phyloP scores from a whole-genome alignment of 2,113 vertebrate species.

The Protobothrops mucrosquamatus region DNA sequence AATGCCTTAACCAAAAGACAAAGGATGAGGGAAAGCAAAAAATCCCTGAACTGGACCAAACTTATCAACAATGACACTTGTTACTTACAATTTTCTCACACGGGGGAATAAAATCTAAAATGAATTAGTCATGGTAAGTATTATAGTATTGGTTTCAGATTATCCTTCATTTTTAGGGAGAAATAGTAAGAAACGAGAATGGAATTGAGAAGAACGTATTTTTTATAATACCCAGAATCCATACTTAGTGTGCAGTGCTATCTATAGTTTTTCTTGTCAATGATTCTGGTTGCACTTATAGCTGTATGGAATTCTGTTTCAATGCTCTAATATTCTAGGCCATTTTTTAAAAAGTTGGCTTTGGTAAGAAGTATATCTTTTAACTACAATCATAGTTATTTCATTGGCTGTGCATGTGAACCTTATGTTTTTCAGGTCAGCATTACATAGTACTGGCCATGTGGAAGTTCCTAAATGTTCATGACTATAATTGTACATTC shows the following conservation, averaged over 20 bases:
- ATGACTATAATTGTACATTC: not conserved
- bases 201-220: not conserved
- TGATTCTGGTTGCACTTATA: not conserved
- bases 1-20: not conserved
- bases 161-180: not conserved
- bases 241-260: not conserved
- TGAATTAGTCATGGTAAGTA: not conserved
- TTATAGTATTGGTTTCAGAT: not conserved
- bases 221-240: not conserved
- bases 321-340: not conserved
- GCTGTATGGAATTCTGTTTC: not conserved
- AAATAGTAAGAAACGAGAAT: not conserved
- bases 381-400: not conserved
- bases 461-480: not conserved
- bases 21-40: not conserved
- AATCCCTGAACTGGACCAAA: not conserved
- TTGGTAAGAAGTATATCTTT: not conserved
- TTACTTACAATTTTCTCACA: not conserved
- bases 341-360: not conserved
- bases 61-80: not conserved
- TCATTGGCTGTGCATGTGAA: not conserved
- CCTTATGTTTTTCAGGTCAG: not conserved
- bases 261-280: not conserved
- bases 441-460: not conserved
- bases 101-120: not conserved